Evolutionary conservation across 2,888 invertebrate genomes (phyloP).

Genomic region (Troglohyphantes excavatus): DNA sequence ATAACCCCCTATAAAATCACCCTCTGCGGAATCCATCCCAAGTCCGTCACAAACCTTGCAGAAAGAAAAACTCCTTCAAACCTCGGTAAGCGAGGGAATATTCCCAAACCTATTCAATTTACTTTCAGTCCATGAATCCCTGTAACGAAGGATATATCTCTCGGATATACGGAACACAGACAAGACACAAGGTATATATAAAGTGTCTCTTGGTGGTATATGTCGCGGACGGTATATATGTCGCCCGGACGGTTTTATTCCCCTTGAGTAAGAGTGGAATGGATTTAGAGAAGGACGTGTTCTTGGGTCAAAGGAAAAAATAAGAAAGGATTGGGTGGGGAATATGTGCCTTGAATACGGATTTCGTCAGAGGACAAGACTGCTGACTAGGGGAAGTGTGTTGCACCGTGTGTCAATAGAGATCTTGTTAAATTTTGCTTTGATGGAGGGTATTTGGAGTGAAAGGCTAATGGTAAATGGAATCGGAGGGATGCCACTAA

Average conservation of each 20-base stretch:
- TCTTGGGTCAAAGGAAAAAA: not conserved
- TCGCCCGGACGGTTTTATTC: not conserved
- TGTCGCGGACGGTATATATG: too few species aligned
- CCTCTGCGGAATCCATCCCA: too few species aligned
- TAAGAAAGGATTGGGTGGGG: not conserved
- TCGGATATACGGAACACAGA: too few species aligned
- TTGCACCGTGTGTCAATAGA: not conserved
- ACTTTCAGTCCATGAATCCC: too few species aligned
- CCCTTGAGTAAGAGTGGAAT: not conserved
- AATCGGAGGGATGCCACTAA: not conserved
- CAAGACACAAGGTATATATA: too few species aligned
- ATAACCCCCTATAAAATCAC: too few species aligned
- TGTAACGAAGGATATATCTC: too few species aligned
- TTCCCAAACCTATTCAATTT: too few species aligned
- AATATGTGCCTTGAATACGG: not conserved
- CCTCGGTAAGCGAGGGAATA: too few species aligned
- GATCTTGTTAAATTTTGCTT: not conserved
- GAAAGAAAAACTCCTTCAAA: too few species aligned
- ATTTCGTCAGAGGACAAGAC: not conserved
- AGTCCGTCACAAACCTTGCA: too few species aligned
- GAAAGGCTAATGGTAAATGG: constrained; percentile 5
- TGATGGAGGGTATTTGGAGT: not conserved
- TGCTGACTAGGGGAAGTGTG: not conserved
- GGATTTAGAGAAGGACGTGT: constrained; percentile 1
- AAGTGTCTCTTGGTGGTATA: not conserved